phyloP scores from a whole-genome alignment of 2,797 vertebrate genomes.

The Eidolon dupreanum region DNA sequence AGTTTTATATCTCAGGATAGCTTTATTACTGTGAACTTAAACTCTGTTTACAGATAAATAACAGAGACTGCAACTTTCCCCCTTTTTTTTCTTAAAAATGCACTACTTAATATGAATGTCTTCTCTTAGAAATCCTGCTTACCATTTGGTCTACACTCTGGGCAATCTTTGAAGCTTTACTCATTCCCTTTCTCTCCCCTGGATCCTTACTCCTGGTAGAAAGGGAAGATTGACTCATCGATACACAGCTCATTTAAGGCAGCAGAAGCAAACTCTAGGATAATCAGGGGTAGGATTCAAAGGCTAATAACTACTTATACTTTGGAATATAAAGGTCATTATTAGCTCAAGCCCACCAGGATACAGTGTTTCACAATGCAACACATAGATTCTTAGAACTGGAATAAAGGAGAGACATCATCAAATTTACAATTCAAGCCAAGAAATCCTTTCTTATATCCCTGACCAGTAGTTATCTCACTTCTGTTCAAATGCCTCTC shows the following conservation, averaged over 20 bases:
- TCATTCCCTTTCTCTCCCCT: background rate
- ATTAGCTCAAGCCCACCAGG: conserved; percentile 52
- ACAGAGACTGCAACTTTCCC: background rate
- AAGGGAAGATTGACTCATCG: background rate
- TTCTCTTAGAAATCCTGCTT: conserved; percentile 28
- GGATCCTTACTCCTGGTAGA: background rate
- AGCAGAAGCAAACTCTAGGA: background rate
- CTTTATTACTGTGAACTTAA: conserved; percentile 47
- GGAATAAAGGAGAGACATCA: background rate
- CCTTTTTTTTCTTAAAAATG: conserved; percentile 16
- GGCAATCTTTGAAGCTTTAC: conserved; percentile 42
- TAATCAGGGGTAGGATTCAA: conserved; percentile 22
- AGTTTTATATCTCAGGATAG: conserved; percentile 36
- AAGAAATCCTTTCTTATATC: background rate
- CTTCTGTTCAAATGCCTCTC: background rate
- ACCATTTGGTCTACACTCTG: conserved; percentile 7
- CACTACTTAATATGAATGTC: background rate
- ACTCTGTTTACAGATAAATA: conserved; percentile 18
- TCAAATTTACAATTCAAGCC: background rate
- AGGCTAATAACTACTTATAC: background rate
- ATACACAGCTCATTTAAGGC: background rate
- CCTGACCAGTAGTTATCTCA: background rate
- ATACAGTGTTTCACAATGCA: background rate
- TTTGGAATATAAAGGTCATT: conserved; percentile 63
- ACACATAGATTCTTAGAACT: background rate